Evolutionary conservation across 2,888 invertebrate species (phyloP).

Genomic region (Ophion ellenae): DNA sequence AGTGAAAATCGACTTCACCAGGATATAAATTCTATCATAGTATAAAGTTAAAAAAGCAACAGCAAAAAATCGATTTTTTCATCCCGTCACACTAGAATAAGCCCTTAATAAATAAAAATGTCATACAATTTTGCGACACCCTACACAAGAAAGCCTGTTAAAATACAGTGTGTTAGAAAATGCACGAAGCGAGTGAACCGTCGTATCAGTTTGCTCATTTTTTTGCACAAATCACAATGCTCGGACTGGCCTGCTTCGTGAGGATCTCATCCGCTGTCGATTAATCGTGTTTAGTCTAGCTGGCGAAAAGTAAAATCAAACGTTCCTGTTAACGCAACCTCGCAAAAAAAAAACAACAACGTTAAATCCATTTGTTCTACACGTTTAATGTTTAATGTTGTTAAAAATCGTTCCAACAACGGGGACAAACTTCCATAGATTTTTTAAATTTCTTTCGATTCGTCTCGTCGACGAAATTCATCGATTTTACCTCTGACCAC

Average conservation of each 20-base stretch:
- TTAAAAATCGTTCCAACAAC: conserved; percentile 18
- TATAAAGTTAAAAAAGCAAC: too few relatives aligned
- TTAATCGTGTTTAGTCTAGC: conserved; percentile 63
- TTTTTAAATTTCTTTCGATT: conserved; percentile 5
- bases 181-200: conserved; percentile 49
- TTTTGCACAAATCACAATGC: conserved; percentile 22
- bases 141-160: conserved; percentile 40
- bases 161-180: conserved; percentile 53
- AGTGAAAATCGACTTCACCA: too few relatives aligned
- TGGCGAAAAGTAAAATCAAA: conserved; percentile 34
- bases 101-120: not conserved
- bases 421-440: not conserved
- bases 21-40: too few relatives aligned
- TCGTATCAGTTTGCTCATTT: conserved; percentile 25
- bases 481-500: conserved; percentile 92
- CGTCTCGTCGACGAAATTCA: conserved; percentile 26
- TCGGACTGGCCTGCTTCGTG: conserved; percentile 58
- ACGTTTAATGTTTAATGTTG: conserved; percentile 22
- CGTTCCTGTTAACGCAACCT: conserved; percentile 51
- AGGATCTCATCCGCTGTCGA: conserved; percentile 56
- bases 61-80: too few relatives aligned
- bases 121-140: not conserved
- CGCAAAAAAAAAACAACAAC: conserved; percentile 52
- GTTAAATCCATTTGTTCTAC: conserved; percentile 23
- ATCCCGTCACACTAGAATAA: too few relatives aligned